Conservation (phyloP, 2,888 invertebrate genomes). For the Acrobasis repandana region DNA sequence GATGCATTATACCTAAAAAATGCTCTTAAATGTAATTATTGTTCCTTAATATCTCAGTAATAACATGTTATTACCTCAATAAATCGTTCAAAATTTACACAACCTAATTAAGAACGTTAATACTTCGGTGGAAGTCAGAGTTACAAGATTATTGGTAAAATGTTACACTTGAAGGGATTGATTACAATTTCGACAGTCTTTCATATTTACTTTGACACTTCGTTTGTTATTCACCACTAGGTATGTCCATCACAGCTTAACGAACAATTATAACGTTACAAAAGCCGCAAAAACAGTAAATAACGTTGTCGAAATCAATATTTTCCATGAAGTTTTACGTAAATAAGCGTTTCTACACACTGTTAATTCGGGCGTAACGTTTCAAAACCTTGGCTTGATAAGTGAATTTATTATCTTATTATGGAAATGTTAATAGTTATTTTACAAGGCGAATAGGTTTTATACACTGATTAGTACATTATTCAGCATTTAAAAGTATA, state of each 20-base stretch:
- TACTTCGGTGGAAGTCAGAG: too few relatives aligned
- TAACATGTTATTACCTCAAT: too few relatives aligned
- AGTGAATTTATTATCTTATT: conserved; percentile 11
- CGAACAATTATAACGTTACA: conserved; percentile 16
- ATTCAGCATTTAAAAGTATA: too few relatives aligned
- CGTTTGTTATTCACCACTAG: not conserved
- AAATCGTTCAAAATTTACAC: too few relatives aligned
- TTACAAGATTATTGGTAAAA: not conserved
- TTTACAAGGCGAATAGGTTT: not conserved
- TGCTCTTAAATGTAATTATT: too few relatives aligned
- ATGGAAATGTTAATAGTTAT: not conserved
- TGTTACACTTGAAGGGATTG: not conserved
- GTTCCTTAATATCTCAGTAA: too few relatives aligned
- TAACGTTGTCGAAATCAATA: conserved; percentile 19
- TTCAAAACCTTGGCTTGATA: conserved; percentile 13
- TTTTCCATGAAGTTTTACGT: conserved; percentile 25
- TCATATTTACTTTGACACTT: not conserved
- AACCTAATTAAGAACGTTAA: too few relatives aligned
- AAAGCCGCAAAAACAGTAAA: conserved; percentile 9
- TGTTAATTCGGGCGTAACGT: conserved; percentile 13
- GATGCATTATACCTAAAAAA: too few relatives aligned
- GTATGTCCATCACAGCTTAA: not conserved
- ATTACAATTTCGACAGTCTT: not conserved
- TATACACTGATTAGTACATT: too few relatives aligned
- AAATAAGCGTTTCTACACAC: conserved; percentile 17